Conservation (phyloP, 2,888 invertebrate species). For the Diloba caeruleocephala region DNA sequence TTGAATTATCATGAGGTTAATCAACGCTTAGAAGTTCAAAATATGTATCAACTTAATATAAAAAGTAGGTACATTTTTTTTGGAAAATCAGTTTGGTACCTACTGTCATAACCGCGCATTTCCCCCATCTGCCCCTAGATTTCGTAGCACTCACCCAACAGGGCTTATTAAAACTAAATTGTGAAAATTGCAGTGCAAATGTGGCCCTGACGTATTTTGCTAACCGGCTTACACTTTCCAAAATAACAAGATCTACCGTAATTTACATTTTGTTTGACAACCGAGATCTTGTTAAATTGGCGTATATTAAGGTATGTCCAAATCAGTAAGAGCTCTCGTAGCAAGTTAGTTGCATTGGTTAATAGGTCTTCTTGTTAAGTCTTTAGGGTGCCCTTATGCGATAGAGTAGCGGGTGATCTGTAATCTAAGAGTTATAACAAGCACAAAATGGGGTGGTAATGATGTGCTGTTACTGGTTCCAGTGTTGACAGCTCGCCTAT, state of each 20-base stretch:
- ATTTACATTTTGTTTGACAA: constrained; percentile 28
- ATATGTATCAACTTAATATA: no score
- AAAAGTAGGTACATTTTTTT: no score
- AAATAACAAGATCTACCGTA: constrained; percentile 55
- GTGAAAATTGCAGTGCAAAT: constrained; percentile 88
- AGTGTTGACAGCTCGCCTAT: constrained; percentile 79
- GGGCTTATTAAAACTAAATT: constrained; percentile 88
- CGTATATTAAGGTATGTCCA: constrained; percentile 45
- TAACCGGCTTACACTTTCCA: constrained; percentile 78
- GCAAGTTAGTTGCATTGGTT: constrained; percentile 29
- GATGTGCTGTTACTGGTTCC: constrained; percentile 77
- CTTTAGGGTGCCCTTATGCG: constrained; percentile 64
- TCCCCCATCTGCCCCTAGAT: constrained; percentile 66
- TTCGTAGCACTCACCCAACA: constrained; percentile 76
- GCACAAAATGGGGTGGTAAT: constrained; percentile 78
- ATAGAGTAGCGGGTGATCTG: constrained; percentile 67
- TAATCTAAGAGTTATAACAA: constrained; percentile 81
- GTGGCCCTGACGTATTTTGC: constrained; percentile 79
- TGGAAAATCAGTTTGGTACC: constrained; percentile 17
- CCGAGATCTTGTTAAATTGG: constrained; percentile 59
- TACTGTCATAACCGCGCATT: constrained; percentile 51
- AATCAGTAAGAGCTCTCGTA: constrained; percentile 56
- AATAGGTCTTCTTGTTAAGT: constrained; percentile 52
- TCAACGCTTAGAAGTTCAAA: no score
- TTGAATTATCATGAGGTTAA: no score